Conservation (phyloP, 1,140 invertebrate genomes). For the Papilio dardanus region DNA sequence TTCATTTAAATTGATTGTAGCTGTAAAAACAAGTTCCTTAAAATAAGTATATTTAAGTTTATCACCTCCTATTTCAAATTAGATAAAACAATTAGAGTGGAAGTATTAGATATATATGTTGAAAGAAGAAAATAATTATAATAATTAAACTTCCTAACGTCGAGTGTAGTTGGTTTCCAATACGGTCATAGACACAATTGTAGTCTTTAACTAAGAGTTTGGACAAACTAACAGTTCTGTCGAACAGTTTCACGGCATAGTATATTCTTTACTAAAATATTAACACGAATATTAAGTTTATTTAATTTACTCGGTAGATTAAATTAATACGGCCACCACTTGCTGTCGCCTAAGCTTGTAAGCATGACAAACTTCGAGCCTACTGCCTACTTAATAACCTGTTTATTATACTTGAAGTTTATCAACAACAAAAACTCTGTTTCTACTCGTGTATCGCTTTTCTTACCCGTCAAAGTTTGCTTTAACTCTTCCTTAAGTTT, state of each 20-base stretch:
- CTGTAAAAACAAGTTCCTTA: conserved; percentile 14
- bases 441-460: not conserved
- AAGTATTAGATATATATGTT: too few species aligned
- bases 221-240: not conserved
- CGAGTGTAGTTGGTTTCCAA: too few species aligned
- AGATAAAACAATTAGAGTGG: too few species aligned
- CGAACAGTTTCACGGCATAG: too few species aligned
- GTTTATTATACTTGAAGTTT: not conserved
- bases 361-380: not conserved
- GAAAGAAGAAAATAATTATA: too few species aligned
- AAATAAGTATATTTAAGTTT: not conserved
- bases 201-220: not conserved
- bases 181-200: too few species aligned
- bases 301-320: too few species aligned
- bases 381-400: not conserved
- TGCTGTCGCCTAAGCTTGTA: not conserved
- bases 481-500: conserved; percentile 38
- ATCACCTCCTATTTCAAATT: not conserved
- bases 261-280: not conserved
- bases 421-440: not conserved
- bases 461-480: conserved; percentile 33
- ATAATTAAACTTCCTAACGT: too few species aligned
- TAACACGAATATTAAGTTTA: too few species aligned
- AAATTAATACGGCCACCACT: not conserved
- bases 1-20: conserved; percentile 25